phyloP scores from a whole-genome alignment of 2,113 vertebrate species.

The Onychostruthus taczanowskii region DNA sequence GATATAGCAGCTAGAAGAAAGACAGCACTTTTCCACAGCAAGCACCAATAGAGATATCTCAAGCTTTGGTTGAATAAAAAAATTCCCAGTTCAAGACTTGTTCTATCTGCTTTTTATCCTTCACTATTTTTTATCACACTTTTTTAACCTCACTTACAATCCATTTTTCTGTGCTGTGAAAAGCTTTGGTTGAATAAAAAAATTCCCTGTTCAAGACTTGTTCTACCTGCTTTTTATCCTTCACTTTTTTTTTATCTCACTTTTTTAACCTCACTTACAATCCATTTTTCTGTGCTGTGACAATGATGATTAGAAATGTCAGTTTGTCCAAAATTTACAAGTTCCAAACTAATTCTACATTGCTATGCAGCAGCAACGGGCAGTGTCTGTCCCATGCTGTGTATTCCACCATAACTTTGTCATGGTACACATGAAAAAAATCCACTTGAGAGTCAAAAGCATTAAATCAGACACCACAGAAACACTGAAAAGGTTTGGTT shows the following conservation, averaged over 20 bases:
- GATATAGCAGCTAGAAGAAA: background rate
- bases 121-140: background rate
- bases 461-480: background rate
- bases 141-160: background rate
- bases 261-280: background rate
- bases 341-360: background rate
- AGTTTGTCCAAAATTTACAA: background rate
- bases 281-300: background rate
- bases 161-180: fast-evolving
- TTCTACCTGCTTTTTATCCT: background rate
- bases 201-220: background rate
- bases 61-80: background rate
- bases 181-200: background rate
- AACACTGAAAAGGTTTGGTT: background rate
- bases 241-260: background rate
- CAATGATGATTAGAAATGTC: background rate
- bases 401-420: background rate
- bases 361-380: background rate
- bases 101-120: background rate
- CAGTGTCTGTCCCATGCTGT: background rate
- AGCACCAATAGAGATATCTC: background rate
- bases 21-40: background rate
- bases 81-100: background rate
- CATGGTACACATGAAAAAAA: background rate
- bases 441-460: background rate